phyloP scores from a whole-genome alignment of 2,113 vertebrate genomes.

The Falco punctatus region DNA sequence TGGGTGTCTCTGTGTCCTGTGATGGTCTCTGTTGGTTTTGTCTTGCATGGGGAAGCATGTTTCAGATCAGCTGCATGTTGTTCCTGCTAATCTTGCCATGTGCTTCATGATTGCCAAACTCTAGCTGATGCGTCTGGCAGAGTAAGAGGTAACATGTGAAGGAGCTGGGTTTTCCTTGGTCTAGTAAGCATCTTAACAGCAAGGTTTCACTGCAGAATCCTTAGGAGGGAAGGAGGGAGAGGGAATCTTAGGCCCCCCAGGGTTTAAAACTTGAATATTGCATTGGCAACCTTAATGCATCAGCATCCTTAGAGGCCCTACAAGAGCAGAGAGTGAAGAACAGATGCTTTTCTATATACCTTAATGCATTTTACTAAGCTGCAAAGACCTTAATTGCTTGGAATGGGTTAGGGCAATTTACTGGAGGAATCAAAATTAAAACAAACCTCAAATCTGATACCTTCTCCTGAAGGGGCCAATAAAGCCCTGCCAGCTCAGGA shows the following conservation, averaged over 20 bases:
- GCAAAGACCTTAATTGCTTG: neutral
- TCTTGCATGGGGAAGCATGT: conserved; percentile 25
- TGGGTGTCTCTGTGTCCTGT: neutral
- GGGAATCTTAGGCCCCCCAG: neutral
- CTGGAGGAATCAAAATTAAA: neutral
- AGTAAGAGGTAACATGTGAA: neutral
- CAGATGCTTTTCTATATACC: neutral
- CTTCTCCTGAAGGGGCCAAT: neutral
- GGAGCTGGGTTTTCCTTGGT: neutral
- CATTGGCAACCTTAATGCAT: neutral
- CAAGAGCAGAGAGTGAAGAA: neutral
- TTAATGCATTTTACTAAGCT: neutral
- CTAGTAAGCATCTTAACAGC: neutral
- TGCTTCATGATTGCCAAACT: neutral
- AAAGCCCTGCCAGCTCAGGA: neutral
- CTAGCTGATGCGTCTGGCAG: neutral
- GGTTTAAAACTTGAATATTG: neutral
- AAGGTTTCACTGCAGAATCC: neutral
- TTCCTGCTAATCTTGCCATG: neutral
- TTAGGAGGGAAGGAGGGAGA: neutral
- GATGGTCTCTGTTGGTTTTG: neutral
- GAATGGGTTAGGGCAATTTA: neutral
- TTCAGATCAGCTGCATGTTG: conserved; percentile 33
- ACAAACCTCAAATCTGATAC: neutral
- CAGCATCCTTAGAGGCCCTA: neutral